phyloP scores from a whole-genome alignment of 2,797 vertebrate genomes.

The Meda fulgida region DNA sequence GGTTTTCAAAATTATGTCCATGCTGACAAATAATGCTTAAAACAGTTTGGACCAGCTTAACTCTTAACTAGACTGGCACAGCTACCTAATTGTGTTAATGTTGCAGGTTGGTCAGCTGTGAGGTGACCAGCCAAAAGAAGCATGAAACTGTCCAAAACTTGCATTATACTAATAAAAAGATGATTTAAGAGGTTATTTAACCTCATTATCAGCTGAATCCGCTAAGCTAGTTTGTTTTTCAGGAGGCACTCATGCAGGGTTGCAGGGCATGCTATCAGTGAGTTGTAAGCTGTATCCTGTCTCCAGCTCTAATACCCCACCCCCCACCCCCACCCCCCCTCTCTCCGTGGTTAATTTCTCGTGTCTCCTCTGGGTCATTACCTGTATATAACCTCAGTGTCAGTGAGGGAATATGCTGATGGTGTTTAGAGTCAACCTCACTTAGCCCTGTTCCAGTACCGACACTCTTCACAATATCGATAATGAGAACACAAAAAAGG shows the following conservation, averaged over 20 bases:
- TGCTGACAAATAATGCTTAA: background rate
- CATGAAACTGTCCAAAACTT: background rate
- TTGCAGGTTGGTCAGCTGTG: background rate
- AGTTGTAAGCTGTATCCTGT: background rate
- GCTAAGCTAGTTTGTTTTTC: background rate
- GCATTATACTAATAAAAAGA: background rate
- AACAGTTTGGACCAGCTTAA: background rate
- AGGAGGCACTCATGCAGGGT: background rate
- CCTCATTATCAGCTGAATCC: background rate
- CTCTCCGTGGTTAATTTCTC: constrained; percentile 29
- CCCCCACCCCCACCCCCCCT: constrained; percentile 42
- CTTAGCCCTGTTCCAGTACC: constrained; percentile 40
- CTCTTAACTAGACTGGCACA: background rate
- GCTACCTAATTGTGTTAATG: background rate
- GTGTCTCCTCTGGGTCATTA: constrained; percentile 43
- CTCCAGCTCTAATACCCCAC: constrained; percentile 43
- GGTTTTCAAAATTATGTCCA: background rate
- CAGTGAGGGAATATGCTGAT: constrained; percentile 57
- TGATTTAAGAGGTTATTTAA: background rate
- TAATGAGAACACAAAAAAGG: constrained; percentile 53
- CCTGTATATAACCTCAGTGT: constrained; percentile 31
- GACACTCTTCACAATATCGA: constrained; percentile 47
- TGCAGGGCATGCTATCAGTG: background rate
- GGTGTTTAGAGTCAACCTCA: constrained; percentile 46
- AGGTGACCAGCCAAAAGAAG: background rate